Percentiles rank a stretch among this genome's conserved stretches.
Evolutionary conservation across 2,113 vertebrate species (phyloP).

Genomic region (Triplophysa siluroides): DNA sequence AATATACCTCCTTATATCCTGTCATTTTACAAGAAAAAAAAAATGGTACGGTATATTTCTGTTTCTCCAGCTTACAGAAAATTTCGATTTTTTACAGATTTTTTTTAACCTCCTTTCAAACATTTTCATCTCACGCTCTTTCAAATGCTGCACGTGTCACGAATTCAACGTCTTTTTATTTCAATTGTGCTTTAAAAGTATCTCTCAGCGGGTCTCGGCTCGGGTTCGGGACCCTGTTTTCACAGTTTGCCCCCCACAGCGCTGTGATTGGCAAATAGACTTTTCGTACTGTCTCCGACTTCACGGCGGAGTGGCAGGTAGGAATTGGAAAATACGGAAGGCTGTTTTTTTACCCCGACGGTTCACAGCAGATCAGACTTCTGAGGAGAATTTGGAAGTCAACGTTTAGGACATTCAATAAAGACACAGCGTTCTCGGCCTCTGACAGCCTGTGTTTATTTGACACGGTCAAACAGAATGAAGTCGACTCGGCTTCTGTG

Average conservation of each 20-base stretch:
- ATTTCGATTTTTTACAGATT: no score
- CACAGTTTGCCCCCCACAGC: background rate
- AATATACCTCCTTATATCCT: no score
- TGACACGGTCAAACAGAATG: conserved; percentile 25
- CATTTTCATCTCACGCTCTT: background rate
- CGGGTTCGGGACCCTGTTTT: background rate
- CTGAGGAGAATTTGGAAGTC: background rate
- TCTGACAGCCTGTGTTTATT: conserved; percentile 53
- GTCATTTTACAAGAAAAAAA: no score
- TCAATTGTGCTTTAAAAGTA: background rate
- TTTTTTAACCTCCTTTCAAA: no score
- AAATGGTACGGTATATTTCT: no score
- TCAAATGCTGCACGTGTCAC: background rate
- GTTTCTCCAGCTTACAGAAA: no score
- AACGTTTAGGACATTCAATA: background rate
- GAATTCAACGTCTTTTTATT: background rate
- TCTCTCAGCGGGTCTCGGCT: background rate
- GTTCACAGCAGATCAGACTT: conserved; percentile 68
- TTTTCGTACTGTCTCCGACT: conserved; percentile 56
- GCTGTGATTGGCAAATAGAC: conserved; percentile 73
- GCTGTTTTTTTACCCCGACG: conserved; percentile 48
- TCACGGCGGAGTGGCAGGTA: conserved; percentile 69
- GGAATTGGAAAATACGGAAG: conserved; percentile 75
- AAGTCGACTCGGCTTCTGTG: conserved; percentile 5
- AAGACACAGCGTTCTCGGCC: background rate